These are phyloP conservation scores for Lamproptera curius DNA, from an alignment of 2,888 invertebrate species.

Conservation along the genomic window DNA sequence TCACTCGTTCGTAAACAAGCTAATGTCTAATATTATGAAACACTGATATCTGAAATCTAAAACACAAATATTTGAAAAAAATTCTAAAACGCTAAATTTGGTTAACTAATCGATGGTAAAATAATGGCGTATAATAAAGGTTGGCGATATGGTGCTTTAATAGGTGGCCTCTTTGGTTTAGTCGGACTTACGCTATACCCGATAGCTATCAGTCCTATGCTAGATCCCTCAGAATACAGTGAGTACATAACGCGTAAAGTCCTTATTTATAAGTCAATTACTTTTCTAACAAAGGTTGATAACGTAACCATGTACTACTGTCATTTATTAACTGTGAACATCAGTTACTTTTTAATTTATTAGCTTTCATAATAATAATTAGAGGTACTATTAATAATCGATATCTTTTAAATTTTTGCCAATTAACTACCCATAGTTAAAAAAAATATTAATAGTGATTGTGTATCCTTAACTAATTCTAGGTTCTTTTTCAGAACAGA, in stretches of 20 bases:
- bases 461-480: constrained; percentile 4
- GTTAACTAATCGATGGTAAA: neutral
- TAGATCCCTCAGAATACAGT: constrained; percentile 82
- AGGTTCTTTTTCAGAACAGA: constrained; percentile 61
- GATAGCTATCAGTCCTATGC: constrained; percentile 79
- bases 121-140: constrained; percentile 39
- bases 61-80: too few relatives aligned
- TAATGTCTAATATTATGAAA: too few relatives aligned
- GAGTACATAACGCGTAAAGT: constrained; percentile 39
- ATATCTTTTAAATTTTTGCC: neutral
- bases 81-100: too few relatives aligned
- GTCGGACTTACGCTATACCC: constrained; percentile 78
- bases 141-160: constrained; percentile 72
- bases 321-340: too few relatives aligned
- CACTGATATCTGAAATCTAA: too few relatives aligned
- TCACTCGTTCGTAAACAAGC: too few relatives aligned
- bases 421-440: too few relatives aligned
- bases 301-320: too few relatives aligned
- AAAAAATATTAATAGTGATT: neutral
- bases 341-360: neutral
- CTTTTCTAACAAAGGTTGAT: too few relatives aligned
- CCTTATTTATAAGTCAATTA: too few relatives aligned
- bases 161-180: constrained; percentile 74
- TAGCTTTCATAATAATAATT: neutral
- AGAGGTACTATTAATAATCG: neutral